Conservation (phyloP, 2,113 vertebrate species). For the Connochaetes taurinus region DNA sequence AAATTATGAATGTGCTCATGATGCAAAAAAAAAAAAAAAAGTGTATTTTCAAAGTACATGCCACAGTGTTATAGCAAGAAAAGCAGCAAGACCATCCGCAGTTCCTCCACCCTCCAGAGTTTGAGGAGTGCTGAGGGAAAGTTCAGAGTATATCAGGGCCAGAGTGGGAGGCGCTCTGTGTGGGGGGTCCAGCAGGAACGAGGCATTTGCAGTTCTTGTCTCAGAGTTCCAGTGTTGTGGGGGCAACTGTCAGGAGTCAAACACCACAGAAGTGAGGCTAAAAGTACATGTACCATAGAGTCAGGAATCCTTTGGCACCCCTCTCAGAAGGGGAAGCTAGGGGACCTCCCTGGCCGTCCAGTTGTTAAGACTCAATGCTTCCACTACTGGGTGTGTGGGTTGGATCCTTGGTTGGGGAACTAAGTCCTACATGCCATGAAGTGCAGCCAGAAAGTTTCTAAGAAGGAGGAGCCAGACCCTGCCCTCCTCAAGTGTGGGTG, state of each 20-base stretch:
- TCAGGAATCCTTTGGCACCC: background rate
- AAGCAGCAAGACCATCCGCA: no score
- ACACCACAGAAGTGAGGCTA: no score
- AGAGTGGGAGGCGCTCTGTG: background rate
- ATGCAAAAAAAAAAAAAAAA: background rate
- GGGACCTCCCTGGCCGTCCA: background rate
- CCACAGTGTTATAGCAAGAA: background rate
- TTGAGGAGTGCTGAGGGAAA: background rate
- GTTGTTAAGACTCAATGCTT: background rate
- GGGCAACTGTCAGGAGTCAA: background rate
- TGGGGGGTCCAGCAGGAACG: no score
- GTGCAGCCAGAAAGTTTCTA: background rate
- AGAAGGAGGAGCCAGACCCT: background rate
- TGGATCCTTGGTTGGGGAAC: background rate
- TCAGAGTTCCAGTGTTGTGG: background rate
- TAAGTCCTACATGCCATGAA: background rate
- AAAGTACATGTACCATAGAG: fast-evolving
- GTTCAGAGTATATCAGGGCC: background rate
- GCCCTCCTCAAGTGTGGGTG: background rate
- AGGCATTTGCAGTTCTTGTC: background rate
- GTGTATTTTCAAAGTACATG: background rate
- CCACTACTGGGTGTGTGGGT: background rate
- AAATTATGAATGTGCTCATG: no score
- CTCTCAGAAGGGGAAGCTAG: background rate
- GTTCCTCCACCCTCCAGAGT: background rate